These are phyloP conservation scores for Pandemis corylana DNA, from an alignment of 2,888 invertebrate species.

Conservation along the genomic window DNA sequence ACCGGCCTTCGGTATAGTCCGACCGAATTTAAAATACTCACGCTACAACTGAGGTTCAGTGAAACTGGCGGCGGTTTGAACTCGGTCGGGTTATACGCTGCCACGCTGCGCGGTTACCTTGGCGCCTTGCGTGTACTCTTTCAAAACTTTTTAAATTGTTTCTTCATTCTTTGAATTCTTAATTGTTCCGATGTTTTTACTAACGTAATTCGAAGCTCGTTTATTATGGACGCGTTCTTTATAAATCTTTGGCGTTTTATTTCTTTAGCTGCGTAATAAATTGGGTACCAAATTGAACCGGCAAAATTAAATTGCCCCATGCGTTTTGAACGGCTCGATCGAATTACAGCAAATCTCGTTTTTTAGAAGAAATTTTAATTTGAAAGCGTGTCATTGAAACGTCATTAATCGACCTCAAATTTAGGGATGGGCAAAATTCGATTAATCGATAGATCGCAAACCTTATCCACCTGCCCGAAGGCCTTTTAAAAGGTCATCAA, in stretches of 20 bases:
- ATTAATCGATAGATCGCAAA: too few species aligned
- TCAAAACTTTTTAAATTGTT: slow-evolving; percentile 37
- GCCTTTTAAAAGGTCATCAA: too few species aligned
- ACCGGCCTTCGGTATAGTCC: slow-evolving; percentile 45
- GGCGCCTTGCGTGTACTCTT: slow-evolving; percentile 45
- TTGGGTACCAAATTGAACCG: slow-evolving; percentile 16
- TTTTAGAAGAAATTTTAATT: too few species aligned
- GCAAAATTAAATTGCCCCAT: neutral
- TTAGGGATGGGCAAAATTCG: too few species aligned
- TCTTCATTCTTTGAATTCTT: slow-evolving; percentile 38
- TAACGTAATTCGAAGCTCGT: slow-evolving; percentile 37
- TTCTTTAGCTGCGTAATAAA: slow-evolving; percentile 31
- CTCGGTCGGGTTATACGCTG: slow-evolving; percentile 45
- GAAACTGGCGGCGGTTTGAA: slow-evolving; percentile 32
- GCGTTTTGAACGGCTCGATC: neutral
- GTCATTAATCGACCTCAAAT: too few species aligned
- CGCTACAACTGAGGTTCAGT: slow-evolving; percentile 19
- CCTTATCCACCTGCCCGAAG: too few species aligned
- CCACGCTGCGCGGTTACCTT: slow-evolving; percentile 53
- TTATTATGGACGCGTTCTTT: slow-evolving; percentile 37
- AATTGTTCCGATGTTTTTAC: slow-evolving; percentile 39
- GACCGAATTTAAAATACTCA: slow-evolving; percentile 44
- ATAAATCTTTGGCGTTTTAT: slow-evolving; percentile 35
- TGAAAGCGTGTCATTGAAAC: too few species aligned
- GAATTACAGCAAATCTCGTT: neutral